Evolutionary conservation across 2,113 vertebrate genomes (phyloP).

Genomic region (Picathartes gymnocephalus): DNA sequence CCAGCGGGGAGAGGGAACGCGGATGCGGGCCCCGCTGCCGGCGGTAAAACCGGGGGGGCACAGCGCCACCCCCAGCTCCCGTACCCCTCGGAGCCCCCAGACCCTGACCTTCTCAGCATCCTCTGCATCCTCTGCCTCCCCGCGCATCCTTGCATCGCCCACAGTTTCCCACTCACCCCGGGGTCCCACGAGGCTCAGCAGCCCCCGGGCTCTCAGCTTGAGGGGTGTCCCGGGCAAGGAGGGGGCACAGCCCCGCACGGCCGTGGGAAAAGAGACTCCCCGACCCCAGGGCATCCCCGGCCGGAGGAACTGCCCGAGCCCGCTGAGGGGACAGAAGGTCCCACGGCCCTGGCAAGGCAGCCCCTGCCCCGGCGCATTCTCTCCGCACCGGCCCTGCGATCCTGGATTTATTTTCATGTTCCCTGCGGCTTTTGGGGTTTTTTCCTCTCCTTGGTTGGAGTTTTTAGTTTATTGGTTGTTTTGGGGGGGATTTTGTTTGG

Average conservation of each 20-base stretch:
- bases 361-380: too few species aligned
- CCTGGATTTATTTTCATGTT: not conserved
- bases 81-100: too few species aligned
- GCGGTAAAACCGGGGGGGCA: not conserved
- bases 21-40: not conserved
- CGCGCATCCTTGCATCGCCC: not conserved
- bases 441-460: not conserved
- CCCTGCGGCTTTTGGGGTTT: accelerated
- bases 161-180: accelerated
- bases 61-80: not conserved
- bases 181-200: not conserved
- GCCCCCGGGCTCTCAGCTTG: not conserved
- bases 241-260: not conserved
- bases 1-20: accelerated
- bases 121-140: not conserved
- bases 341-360: not conserved
- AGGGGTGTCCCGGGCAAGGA: not conserved
- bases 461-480: not conserved
- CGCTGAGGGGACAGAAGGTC: not conserved
- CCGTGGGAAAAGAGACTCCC: too few species aligned
- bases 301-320: not conserved
- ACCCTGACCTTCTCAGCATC: not conserved
- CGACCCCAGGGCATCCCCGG: not conserved
- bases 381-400: not conserved
- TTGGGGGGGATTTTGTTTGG: not conserved